Conservation (phyloP, 1,140 invertebrate species). For the Atta colombica region DNA sequence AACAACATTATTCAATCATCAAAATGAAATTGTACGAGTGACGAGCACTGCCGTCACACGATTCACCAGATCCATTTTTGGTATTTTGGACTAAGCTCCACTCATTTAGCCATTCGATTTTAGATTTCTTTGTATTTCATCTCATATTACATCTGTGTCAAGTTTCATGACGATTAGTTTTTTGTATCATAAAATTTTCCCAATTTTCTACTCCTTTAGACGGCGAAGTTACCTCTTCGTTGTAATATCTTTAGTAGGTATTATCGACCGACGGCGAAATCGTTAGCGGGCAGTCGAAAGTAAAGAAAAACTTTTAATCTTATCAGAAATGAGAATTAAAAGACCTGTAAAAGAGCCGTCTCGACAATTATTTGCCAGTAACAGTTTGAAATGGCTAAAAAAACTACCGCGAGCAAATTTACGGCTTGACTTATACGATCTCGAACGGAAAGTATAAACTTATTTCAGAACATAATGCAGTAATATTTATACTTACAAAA, state of each 20-base stretch:
- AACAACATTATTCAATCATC: no score
- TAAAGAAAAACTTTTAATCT: conserved; percentile 53
- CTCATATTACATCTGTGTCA: no score
- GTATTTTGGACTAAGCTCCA: no score
- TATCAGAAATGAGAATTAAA: conserved; percentile 52
- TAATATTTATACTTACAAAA: no score
- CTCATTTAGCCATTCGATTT: no score
- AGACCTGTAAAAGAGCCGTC: conserved; percentile 46
- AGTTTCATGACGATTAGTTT: no score
- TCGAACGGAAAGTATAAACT: conserved; percentile 7
- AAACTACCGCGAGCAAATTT: conserved; percentile 8
- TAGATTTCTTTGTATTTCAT: no score
- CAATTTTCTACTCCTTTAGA: no score
- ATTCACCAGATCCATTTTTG: no score
- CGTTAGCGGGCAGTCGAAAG: conserved; percentile 29
- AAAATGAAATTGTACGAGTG: no score
- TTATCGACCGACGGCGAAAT: conserved; percentile 17
- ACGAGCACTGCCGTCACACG: no score
- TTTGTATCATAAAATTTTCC: no score
- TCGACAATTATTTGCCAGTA: conserved; percentile 43
- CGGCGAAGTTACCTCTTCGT: background rate
- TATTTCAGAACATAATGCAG: background rate
- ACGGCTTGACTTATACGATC: conserved; percentile 23
- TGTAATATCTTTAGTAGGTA: background rate
- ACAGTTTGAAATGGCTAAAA: conserved; percentile 44